A percentile compares a stretch with the other conserved stretches of the same genome.
These are phyloP conservation scores for Prietella phreatophila DNA, from an alignment of 2,113 vertebrate genomes.

Conservation along the genomic window DNA sequence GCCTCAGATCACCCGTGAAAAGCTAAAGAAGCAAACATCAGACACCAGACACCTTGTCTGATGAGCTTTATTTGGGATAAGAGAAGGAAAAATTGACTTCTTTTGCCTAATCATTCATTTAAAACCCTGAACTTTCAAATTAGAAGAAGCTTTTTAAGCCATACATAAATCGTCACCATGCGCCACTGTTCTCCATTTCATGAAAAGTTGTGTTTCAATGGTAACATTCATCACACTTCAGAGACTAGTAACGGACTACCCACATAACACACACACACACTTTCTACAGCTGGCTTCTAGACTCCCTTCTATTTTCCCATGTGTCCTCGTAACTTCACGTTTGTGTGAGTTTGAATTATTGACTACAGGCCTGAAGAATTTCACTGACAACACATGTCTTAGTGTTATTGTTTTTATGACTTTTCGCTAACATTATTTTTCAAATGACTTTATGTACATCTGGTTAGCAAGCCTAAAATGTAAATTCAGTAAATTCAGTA, in stretches of 20 bases:
- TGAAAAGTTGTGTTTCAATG: conserved; percentile 1
- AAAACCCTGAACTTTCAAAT: not conserved
- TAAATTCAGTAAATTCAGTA: not conserved
- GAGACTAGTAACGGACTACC: conserved; percentile 13
- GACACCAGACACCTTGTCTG: not conserved
- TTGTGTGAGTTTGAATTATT: not conserved
- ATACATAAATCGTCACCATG: not conserved
- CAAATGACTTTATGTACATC: conserved; percentile 4
- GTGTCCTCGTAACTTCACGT: conserved; percentile 1
- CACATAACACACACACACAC: not conserved
- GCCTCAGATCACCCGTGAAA: not conserved
- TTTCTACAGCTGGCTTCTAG: not conserved
- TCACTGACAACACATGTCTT: not conserved
- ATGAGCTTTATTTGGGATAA: not conserved
- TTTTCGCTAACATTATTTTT: not conserved
- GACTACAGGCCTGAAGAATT: not conserved
- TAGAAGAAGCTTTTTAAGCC: not conserved
- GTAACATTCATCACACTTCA: not conserved
- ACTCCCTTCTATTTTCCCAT: not conserved
- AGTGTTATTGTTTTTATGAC: not conserved
- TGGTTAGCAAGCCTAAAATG: not conserved
- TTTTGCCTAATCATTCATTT: not conserved
- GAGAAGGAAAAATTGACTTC: not conserved
- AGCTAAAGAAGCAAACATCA: not conserved
- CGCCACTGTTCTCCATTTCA: not conserved